Evolutionary conservation across 2,797 vertebrate genomes (phyloP), one percentile per base, ranked within the genome.

Genomic region (Eulemur coronatus): DNA sequence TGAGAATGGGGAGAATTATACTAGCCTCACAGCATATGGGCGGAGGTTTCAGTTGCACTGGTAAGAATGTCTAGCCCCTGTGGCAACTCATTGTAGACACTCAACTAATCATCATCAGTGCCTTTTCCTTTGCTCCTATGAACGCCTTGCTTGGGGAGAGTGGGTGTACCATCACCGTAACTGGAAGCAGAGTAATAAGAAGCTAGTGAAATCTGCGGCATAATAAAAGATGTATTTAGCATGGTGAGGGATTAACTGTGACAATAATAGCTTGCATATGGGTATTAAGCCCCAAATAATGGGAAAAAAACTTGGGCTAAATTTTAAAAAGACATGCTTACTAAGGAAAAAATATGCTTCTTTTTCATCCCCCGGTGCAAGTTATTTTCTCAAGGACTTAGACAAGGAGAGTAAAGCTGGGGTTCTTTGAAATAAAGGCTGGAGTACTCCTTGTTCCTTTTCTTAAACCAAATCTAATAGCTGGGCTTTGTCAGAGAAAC

Each of bases 201-300:
- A 69, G 57, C 67, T 94, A 82, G 22, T 91, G 79, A 93, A 94
- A 91, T 91, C 35, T 80, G 41, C 7, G 57, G 46, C 57, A 84
- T 94, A 91, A 96, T 91, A 95, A 84, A 89, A 89, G 33, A 78
- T 76, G 26, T 50, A 84, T 93, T 97, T 95, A 96, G 93, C 84
- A 76, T 81, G 69, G 75, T 38, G 73, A 93, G 22, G 65, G 35
- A 80, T 93, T 91, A 91, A 79, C 70, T 96, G 24, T 76, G 48
- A 92, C 70, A 95, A 84, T 96, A 96, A 95, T 93, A 95, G 85
- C 65, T 24, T 84, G 35, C 55, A 94, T 96, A 50, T 89, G 55
- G 72, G 46, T 91, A 82, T 85, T 93, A 95, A 94, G 41, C 17
- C 61, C n/a, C 41, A 95, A 86, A 84, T 65, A 70, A 95, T 82